Conservation (phyloP, 2,888 invertebrate genomes). For the Oeneis ivallda region DNA sequence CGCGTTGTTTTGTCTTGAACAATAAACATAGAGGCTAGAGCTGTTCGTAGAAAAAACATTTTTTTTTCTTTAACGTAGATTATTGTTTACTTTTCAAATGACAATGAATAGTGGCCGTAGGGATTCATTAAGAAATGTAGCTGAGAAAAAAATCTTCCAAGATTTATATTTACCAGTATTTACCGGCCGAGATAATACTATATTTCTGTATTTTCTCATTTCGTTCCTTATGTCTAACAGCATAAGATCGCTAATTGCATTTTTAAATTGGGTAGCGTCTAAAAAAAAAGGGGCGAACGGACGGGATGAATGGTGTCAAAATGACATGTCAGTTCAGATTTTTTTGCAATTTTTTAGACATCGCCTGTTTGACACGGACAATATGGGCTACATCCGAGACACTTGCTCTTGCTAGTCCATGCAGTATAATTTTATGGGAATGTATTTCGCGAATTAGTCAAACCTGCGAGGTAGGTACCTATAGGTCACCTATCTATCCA, state of each 20-base stretch:
- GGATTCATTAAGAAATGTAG: constrained; percentile 75
- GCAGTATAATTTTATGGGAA: neutral
- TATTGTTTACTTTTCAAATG: constrained; percentile 74
- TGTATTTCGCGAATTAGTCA: too few relatives aligned
- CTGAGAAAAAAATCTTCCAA: constrained; percentile 51
- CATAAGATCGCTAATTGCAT: constrained; percentile 37
- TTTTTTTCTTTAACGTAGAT: constrained; percentile 59
- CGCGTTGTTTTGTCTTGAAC: constrained; percentile 27
- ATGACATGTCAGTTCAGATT: constrained; percentile 72
- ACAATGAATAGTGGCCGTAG: constrained; percentile 72
- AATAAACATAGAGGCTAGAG: constrained; percentile 11
- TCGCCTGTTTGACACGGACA: constrained; percentile 32
- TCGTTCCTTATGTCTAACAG: constrained; percentile 42
- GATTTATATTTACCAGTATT: constrained; percentile 24
- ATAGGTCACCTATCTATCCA: too few relatives aligned
- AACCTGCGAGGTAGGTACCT: too few relatives aligned
- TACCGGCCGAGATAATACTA: constrained; percentile 3
- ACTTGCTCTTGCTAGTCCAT: neutral
- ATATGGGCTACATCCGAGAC: constrained; percentile 30
- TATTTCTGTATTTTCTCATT: constrained; percentile 4
- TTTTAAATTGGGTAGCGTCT: constrained; percentile 17
- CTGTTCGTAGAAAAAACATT: constrained; percentile 23
- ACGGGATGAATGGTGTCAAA: constrained; percentile 78
- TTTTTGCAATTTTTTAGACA: constrained; percentile 58
- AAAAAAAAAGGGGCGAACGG: constrained; percentile 59